Evolutionary conservation across 2,113 vertebrate species (phyloP).

Genomic region (Vulpes lagopus): DNA sequence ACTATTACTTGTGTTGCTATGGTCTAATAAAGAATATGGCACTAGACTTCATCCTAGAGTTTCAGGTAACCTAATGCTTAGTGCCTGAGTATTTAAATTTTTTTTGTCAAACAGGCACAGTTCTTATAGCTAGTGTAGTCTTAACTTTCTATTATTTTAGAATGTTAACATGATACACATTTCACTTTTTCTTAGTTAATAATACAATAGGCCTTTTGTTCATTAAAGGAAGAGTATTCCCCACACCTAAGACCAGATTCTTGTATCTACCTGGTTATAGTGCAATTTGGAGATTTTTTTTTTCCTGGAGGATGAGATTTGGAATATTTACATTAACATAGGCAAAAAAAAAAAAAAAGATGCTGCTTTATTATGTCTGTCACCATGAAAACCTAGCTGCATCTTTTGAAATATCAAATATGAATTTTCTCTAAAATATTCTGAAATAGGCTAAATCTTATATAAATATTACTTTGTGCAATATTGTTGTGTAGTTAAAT

Average conservation of each 20-base stretch:
- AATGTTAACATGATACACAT: slow-evolving; percentile 83
- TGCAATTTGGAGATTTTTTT: slow-evolving; percentile 86
- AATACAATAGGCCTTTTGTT: slow-evolving; percentile 80
- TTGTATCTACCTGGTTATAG: slow-evolving; percentile 87
- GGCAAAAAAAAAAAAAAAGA: slow-evolving; percentile 83
- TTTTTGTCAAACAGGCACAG: slow-evolving; percentile 79
- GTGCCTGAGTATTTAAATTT: slow-evolving; percentile 68
- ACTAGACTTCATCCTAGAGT: slow-evolving; percentile 84
- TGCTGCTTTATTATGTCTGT: slow-evolving; percentile 88
- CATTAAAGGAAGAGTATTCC: slow-evolving; percentile 83
- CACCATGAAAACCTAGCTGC: slow-evolving; percentile 83
- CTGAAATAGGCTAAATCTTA: slow-evolving; percentile 90
- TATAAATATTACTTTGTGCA: slow-evolving; percentile 93
- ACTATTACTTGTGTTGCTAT: slow-evolving; percentile 84
- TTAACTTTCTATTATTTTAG: slow-evolving; percentile 82
- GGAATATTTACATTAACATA: slow-evolving; percentile 88
- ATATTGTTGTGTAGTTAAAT: slow-evolving; percentile 93
- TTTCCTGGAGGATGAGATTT: slow-evolving; percentile 86
- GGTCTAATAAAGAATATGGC: slow-evolving; percentile 84
- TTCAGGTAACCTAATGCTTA: slow-evolving; percentile 83
- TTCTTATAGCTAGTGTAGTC: slow-evolving; percentile 83
- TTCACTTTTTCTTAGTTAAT: slow-evolving; percentile 84
- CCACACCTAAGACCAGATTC: slow-evolving; percentile 84
- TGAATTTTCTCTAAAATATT: slow-evolving; percentile 90
- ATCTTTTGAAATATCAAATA: slow-evolving; percentile 89